Evolutionary conservation across 1,140 invertebrate genomes (phyloP), one percentile per base, ranked within the genome.

Genomic region (Brachionus rotundiformis): DNA sequence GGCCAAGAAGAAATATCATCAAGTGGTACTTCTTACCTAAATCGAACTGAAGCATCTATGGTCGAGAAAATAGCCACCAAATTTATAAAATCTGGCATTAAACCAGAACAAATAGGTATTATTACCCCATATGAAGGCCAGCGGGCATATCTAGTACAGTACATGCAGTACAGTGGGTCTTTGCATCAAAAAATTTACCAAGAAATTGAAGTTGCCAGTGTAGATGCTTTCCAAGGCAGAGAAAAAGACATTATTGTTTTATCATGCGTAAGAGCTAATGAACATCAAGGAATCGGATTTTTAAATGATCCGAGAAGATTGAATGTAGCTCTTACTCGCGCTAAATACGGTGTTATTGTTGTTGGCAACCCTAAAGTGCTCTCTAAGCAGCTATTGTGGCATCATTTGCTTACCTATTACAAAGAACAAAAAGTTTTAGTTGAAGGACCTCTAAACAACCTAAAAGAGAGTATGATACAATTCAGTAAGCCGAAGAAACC

Each of bases 41-140:
- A 99, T 88, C 87, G 97, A 83, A 98, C 98, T 0, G 98, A 99
- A 89, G 97, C 98, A 0, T 93, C 96, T 0, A 97, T 97, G 87
- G 97, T 99, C 0, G 98, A 99, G 87, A 99, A 98, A 87, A 92
- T 99, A 44, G 87, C 94, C 0, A 98, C 95, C 0, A 90, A 93
- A 49, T 96, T 98, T 84, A 88, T 99, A 5, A 93, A 96, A 84
- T 93, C 93, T 8, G 96, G 97, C 4, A 93, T 99, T 0, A 94
- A 95, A 84, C 96, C 98, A 0, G 95, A 98, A 84, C 97, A 99
- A 87, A 99, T 99, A 81, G 98, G 98, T n/a, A 95, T 99, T 29
- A 98, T 99, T 54, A 99, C 98, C 0, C 98, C 98, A 0, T 99
- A 99, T 84, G 97, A 99, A 89, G 95, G 98, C 0, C 98, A 99